These are phyloP conservation scores for Bugulina stolonifera DNA, from an alignment of 2,888 invertebrate species.

Conservation along the genomic window DNA sequence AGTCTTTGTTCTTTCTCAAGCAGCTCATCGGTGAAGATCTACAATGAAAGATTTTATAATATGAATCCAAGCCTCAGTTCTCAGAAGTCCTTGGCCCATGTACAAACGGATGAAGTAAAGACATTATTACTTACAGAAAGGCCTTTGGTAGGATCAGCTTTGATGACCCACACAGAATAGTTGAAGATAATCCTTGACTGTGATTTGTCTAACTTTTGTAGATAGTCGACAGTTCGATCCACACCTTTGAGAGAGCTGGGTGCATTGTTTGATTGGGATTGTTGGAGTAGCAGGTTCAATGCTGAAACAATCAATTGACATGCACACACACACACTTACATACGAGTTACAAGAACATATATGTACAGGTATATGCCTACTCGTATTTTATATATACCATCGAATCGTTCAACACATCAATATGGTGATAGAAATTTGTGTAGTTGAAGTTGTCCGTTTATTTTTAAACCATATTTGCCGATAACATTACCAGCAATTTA, in stretches of 20 bases:
- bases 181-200: slow-evolving; percentile 84
- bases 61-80: no score
- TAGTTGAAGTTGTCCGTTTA: no score
- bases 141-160: slow-evolving; percentile 79
- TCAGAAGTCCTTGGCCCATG: no score
- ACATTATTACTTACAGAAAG: slow-evolving; percentile 56
- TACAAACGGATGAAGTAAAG: no score
- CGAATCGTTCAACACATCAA: no score
- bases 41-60: not conserved
- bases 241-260: slow-evolving; percentile 64
- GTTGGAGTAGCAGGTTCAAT: slow-evolving; percentile 74
- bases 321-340: no score
- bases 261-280: slow-evolving; percentile 64
- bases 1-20: slow-evolving; percentile 75
- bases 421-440: no score
- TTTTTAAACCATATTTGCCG: no score
- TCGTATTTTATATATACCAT: no score
- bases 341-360: no score
- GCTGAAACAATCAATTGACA: slow-evolving; percentile 60
- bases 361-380: no score
- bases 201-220: slow-evolving; percentile 78
- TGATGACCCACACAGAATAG: slow-evolving; percentile 86
- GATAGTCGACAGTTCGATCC: slow-evolving; percentile 78
- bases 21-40: slow-evolving; percentile 76
- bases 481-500: no score